Conservation (phyloP, 1,140 invertebrate genomes). For the Hirudo medicinalis region DNA sequence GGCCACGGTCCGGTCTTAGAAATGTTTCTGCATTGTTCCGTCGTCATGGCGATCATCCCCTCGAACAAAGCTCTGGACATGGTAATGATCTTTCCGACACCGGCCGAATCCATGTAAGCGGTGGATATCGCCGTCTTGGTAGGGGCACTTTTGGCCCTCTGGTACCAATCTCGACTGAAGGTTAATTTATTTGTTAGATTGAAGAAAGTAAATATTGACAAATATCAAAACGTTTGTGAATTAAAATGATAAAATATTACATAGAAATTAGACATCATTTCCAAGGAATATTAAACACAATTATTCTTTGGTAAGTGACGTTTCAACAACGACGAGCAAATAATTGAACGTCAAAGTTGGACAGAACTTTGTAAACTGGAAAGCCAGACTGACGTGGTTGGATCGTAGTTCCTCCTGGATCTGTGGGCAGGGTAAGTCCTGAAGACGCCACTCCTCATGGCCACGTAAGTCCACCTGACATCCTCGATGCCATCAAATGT, state of each 20-base stretch:
- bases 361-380: background rate
- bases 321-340: background rate
- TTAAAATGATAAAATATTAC: too few species aligned
- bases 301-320: background rate
- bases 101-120: slow-evolving; percentile 43
- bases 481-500: slow-evolving; percentile 40
- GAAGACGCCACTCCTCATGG: slow-evolving; percentile 42
- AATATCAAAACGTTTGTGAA: too few species aligned
- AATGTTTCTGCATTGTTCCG: slow-evolving; percentile 33
- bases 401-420: slow-evolving; percentile 39
- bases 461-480: slow-evolving; percentile 44
- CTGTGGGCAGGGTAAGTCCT: slow-evolving; percentile 43
- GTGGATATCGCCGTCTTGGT: slow-evolving; percentile 43
- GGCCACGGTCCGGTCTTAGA: slow-evolving; percentile 30
- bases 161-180: slow-evolving; percentile 39
- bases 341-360: too few species aligned
- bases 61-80: slow-evolving; percentile 44
- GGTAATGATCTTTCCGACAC: slow-evolving; percentile 43
- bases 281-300: too few species aligned
- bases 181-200: background rate
- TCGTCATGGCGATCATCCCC: slow-evolving; percentile 37
- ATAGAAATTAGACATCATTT: too few species aligned
- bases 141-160: slow-evolving; percentile 36
- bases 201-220: too few species aligned
- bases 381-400: slow-evolving; percentile 31